Base-by-base conservation (phyloP, 1,140 invertebrate genomes). In the Drosophila mayri region DNA sequence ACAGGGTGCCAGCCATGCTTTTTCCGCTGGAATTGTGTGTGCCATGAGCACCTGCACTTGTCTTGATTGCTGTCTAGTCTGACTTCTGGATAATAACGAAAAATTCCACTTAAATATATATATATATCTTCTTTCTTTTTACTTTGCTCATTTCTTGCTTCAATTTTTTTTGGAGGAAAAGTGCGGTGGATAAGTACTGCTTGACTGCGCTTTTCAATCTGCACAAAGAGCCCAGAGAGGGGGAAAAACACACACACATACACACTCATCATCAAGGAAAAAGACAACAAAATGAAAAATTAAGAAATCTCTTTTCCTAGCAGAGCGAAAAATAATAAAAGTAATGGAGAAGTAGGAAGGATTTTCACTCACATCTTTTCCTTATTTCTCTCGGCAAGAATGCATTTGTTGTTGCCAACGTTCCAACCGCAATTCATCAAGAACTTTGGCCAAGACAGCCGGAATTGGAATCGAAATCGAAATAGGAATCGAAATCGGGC, bases 201-300 rank as follows among this genome's bases (percentile, higher is more conserved):
- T 90, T 88, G 72, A 88, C 80, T 87, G 84, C 85, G 73, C 85
- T 90, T 87, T 88, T 81, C 85, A 88, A 90, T 90, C 85, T 81
- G 49, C 68, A 81, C 80, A 80, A 83, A 77, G 76, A 66, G 73
- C 58, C 68, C 76, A 72, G 41, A 52, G 41, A 46, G 22, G 49
- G 37, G 22, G n/a, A n/a, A n/a, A n/a, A n/a, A n/a, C n/a, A n/a
- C n/a, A 38, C 37, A 37, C 20, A 60, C 28, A 78, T 50, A 59
- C 55, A 37, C 18, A 38, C 38, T 43, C 44, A 55, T 11, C 9
- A 68, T n/a, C n/a, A 12, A 46, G 25, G 25, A 25, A 25, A 25
- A 25, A 25, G 22, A 40, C 49, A 44, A 55, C 64, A 68, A 70
- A 73, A 72, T 73, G 76, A 73, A 50, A 83, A 84, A 84, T 85